Evolutionary conservation across 2,888 invertebrate species (phyloP).

Genomic region (Litoditis marina): DNA sequence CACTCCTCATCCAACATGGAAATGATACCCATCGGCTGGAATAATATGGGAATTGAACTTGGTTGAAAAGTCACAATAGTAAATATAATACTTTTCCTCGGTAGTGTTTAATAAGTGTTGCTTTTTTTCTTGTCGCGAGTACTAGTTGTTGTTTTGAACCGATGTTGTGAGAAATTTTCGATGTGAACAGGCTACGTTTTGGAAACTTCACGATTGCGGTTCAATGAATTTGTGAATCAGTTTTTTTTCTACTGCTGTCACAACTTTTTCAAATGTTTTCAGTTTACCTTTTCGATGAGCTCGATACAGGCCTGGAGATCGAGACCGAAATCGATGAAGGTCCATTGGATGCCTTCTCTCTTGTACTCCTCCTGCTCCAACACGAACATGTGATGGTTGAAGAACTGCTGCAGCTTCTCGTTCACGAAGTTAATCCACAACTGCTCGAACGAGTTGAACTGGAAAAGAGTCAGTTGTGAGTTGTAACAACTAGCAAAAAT

Average conservation of each 20-base stretch:
- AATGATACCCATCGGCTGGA: slow-evolving; percentile 62
- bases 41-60: slow-evolving; percentile 3
- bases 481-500: too few relatives aligned
- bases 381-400: slow-evolving; percentile 97
- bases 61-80: too few relatives aligned
- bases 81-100: too few relatives aligned
- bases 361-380: slow-evolving; percentile 84
- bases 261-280: too few relatives aligned
- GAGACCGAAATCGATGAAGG: slow-evolving; percentile 96
- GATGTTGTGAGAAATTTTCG: neutral
- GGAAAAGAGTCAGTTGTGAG: slow-evolving; percentile 55
- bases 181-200: too few relatives aligned
- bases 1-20: slow-evolving; percentile 63
- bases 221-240: too few relatives aligned
- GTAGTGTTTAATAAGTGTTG: too few relatives aligned
- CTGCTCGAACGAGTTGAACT: slow-evolving; percentile 98
- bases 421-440: slow-evolving; percentile 98
- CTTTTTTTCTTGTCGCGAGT: too few relatives aligned
- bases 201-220: too few relatives aligned
- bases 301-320: slow-evolving; percentile 93
- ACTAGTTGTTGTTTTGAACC: too few relatives aligned
- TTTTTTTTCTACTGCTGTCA: too few relatives aligned
- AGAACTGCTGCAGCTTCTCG: slow-evolving; percentile 95
- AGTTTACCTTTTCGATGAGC: slow-evolving; percentile 86
- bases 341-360: slow-evolving; percentile 80